A percentile compares a stretch with the other conserved stretches of the same genome.
Conservation (phyloP, 2,797 vertebrate species). For the Echiichthys vipera region DNA sequence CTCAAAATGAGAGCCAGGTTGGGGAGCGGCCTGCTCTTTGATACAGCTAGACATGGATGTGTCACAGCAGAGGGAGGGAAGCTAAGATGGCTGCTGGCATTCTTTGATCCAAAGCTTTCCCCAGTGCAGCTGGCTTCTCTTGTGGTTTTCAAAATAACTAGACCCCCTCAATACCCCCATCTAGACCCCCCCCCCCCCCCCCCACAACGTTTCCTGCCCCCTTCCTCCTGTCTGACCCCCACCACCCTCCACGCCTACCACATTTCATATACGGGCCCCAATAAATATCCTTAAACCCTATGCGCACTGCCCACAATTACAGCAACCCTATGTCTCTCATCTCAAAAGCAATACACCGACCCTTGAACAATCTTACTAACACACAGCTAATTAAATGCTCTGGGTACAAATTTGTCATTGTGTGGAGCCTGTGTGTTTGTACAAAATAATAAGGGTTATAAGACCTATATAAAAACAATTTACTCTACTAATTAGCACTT, state of each 20-base stretch:
- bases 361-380: slow-evolving; percentile 24
- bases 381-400: slow-evolving; percentile 36
- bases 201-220: slow-evolving; percentile 74
- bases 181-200: slow-evolving; percentile 64
- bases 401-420: slow-evolving; percentile 45
- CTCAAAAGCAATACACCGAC: slow-evolving; percentile 38
- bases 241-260: slow-evolving; percentile 57
- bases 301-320: slow-evolving; percentile 62
- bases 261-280: slow-evolving; percentile 77
- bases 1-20: slow-evolving; percentile 72
- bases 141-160: slow-evolving; percentile 81
- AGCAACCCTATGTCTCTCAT: slow-evolving; percentile 42
- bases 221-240: slow-evolving; percentile 68
- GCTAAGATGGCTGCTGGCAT: slow-evolving; percentile 53
- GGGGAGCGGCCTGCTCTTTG: slow-evolving; percentile 58
- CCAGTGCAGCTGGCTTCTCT: slow-evolving; percentile 80
- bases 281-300: slow-evolving; percentile 72
- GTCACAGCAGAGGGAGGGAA: slow-evolving; percentile 63
- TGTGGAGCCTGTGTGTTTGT: slow-evolving; percentile 22
- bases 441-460: slow-evolving; percentile 53
- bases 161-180: slow-evolving; percentile 45
- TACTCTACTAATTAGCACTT: slow-evolving; percentile 67
- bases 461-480: slow-evolving; percentile 70
- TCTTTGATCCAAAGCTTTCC: slow-evolving; percentile 81
- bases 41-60: slow-evolving; percentile 62